These are phyloP conservation scores for Drosophila siamana DNA, from an alignment of 2,888 invertebrate species.

Conservation along the genomic window DNA sequence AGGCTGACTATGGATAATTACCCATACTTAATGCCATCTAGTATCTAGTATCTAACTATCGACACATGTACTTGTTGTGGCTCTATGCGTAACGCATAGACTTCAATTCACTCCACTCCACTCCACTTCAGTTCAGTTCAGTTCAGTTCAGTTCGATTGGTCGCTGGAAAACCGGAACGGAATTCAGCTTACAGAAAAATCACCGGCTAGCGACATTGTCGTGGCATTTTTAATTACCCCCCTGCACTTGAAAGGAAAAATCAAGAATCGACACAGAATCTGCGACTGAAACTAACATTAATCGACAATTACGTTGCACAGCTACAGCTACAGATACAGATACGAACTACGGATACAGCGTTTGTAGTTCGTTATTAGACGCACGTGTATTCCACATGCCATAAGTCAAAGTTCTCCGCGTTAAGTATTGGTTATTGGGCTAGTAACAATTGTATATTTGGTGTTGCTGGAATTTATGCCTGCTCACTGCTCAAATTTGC, in stretches of 20 bases:
- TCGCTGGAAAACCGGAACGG: conserved; percentile 29
- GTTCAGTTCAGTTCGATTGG: neutral
- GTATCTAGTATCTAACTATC: neutral
- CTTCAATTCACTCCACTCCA: neutral
- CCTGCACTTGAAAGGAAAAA: conserved; percentile 28
- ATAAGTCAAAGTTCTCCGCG: conserved; percentile 14
- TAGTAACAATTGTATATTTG: conserved; percentile 2
- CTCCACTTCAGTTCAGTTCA: no score
- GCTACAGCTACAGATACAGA: neutral
- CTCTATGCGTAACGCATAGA: conserved; percentile 15
- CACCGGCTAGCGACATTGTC: conserved; percentile 18
- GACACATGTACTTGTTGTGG: neutral
- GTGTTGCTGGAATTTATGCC: neutral
- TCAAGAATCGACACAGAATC: conserved; percentile 25
- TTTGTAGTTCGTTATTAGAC: conserved; percentile 23
- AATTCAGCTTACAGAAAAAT: conserved; percentile 18
- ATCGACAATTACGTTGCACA: conserved; percentile 31
- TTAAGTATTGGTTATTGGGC: neutral
- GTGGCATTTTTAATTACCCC: conserved; percentile 28
- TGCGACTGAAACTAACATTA: conserved; percentile 14
- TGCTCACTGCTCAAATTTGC: conserved; percentile 4
- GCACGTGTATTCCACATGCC: conserved; percentile 26
- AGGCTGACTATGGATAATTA: conserved; percentile 26
- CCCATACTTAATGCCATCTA: neutral
- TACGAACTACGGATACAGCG: neutral